Evolutionary conservation across 2,888 invertebrate genomes (phyloP).

Genomic region (Cantharis rustica): DNA sequence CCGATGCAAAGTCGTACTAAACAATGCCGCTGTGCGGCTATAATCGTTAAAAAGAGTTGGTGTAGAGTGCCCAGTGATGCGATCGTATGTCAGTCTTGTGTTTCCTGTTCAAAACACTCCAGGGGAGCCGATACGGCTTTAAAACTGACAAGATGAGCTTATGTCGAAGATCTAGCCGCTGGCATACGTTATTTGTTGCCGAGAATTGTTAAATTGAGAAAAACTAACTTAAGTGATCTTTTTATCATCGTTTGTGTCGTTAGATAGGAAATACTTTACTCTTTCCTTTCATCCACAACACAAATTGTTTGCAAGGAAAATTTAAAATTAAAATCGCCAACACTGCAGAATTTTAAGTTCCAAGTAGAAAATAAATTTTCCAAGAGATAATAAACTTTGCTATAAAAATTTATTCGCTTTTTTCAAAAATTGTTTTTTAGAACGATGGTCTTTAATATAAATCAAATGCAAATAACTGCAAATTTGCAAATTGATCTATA

Average conservation of each 20-base stretch:
- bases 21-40: conserved; percentile 42
- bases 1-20: conserved; percentile 37
- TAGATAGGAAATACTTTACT: not conserved
- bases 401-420: not conserved
- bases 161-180: conserved; percentile 29
- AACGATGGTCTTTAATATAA: too few relatives aligned
- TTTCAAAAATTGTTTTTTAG: too few relatives aligned
- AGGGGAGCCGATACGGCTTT: conserved; percentile 36
- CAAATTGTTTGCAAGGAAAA: not conserved
- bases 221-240: conserved; percentile 9
- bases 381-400: not conserved
- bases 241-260: not conserved
- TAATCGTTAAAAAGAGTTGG: conserved; percentile 42
- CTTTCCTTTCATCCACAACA: not conserved
- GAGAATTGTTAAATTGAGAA: conserved; percentile 15
- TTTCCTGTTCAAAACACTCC: conserved; percentile 43
- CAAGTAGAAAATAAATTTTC: not conserved
- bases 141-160: conserved; percentile 31
- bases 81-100: conserved; percentile 44
- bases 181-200: conserved; percentile 26
- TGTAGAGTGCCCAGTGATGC: conserved; percentile 43
- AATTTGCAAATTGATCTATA: too few relatives aligned
- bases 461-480: too few relatives aligned
- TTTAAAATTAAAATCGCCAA: not conserved
- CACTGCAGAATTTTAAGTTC: not conserved